A percentile compares a stretch with the other conserved stretches of the same genome.
phyloP scores from a whole-genome alignment of 2,797 vertebrate species.

The Arctocebus calabarensis region DNA sequence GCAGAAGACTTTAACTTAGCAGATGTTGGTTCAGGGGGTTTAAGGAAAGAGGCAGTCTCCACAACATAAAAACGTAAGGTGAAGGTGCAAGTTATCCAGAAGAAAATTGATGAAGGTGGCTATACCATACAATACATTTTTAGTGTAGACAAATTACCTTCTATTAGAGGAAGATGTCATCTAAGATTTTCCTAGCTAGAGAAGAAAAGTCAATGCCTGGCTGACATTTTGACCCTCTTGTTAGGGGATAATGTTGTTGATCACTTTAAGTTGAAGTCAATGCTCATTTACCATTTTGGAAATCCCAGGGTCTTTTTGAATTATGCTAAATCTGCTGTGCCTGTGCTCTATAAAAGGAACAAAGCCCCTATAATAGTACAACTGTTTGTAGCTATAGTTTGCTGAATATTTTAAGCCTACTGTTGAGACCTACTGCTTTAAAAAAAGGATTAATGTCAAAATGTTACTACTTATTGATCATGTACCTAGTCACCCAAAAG shows the following conservation, averaged over 20 bases:
- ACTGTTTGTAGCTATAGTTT: background rate
- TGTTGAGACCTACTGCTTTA: background rate
- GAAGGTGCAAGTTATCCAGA: too few relatives aligned
- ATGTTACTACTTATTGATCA: background rate
- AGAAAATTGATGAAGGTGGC: too few relatives aligned
- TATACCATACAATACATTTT: too few relatives aligned
- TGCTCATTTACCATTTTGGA: background rate
- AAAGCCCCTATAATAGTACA: background rate
- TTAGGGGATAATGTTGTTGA: background rate
- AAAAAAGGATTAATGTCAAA: background rate
- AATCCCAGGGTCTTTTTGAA: background rate
- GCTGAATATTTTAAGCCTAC: background rate
- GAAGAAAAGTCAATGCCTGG: background rate
- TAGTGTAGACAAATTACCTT: too few relatives aligned
- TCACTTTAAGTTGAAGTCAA: background rate
- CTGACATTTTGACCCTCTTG: background rate
- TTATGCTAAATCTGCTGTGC: background rate
- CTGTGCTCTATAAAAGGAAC: background rate
- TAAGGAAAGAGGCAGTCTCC: too few relatives aligned
- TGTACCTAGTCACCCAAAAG: background rate
- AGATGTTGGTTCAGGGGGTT: too few relatives aligned
- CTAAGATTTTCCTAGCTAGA: background rate
- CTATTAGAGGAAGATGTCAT: too few relatives aligned
- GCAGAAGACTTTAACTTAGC: too few relatives aligned
- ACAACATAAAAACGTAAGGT: too few relatives aligned